Percentiles rank a stretch among this genome's conserved stretches.
Evolutionary conservation across 2,888 invertebrate species (phyloP).

Genomic region (Drosophila neotestacea): DNA sequence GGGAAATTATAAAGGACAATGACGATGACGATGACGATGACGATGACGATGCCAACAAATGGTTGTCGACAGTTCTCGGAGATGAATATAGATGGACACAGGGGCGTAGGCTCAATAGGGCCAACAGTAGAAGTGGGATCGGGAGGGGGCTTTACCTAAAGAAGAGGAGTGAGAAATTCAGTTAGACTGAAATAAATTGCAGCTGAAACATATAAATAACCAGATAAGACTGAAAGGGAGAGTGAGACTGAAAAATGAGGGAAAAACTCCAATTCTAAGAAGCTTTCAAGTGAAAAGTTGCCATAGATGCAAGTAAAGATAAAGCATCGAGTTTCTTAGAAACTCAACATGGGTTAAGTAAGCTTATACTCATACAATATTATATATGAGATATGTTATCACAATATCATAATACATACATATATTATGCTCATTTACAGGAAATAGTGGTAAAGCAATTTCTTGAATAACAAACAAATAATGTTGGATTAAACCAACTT

Average conservation of each 20-base stretch:
- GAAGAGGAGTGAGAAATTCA: conserved; percentile 6
- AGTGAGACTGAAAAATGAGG: neutral
- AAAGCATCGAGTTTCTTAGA: too few species aligned
- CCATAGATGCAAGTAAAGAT: neutral
- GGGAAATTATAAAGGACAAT: conserved; percentile 50
- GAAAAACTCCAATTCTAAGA: too few species aligned
- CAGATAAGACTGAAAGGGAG: neutral
- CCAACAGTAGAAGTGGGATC: neutral
- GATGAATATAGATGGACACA: conserved; percentile 20
- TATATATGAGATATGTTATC: too few species aligned
- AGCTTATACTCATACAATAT: too few species aligned
- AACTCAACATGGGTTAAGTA: neutral
- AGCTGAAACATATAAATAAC: conserved; percentile 2
- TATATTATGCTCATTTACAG: too few species aligned
- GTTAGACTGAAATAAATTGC: conserved; percentile 16
- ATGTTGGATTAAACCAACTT: neutral
- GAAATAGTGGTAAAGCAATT: neutral
- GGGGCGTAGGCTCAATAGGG: neutral
- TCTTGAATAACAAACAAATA: neutral
- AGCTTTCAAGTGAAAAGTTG: neutral
- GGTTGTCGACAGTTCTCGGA: conserved; percentile 28
- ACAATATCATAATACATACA: too few species aligned
- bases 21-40: conserved; percentile 6
- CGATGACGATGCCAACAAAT: conserved; percentile 14
- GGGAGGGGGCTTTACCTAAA: too few species aligned